These are phyloP conservation scores for Rhineura floridana DNA, from an alignment of 2,113 vertebrate species.

Conservation along the genomic window DNA sequence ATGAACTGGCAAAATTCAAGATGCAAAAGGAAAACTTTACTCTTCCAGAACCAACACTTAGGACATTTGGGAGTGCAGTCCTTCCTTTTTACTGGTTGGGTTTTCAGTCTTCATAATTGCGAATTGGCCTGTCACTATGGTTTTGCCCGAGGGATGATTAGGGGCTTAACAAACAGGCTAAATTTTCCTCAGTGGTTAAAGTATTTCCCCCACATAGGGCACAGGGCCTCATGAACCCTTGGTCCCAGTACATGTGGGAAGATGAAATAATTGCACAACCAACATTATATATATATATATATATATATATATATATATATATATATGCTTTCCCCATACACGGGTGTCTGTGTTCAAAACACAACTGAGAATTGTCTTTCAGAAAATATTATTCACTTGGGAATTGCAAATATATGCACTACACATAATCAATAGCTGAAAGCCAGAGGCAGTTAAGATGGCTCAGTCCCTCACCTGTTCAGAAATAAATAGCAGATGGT, in stretches of 20 bases:
- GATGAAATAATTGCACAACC: background rate
- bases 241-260: background rate
- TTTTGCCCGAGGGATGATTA: background rate
- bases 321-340: background rate
- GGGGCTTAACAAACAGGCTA: background rate
- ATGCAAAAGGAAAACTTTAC: background rate
- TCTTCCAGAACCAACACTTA: background rate
- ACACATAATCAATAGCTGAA: background rate
- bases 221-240: background rate
- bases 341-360: background rate
- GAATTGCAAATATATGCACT: background rate
- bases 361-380: background rate
- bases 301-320: no score
- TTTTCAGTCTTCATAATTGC: background rate
- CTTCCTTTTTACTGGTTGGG: background rate
- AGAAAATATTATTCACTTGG: background rate
- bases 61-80: background rate
- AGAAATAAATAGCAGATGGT: slow-evolving; percentile 15
- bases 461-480: slow-evolving; percentile 22
- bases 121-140: background rate
- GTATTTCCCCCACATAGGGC: background rate
- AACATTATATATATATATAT: background rate
- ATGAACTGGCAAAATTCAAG: background rate
- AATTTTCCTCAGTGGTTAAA: background rate
- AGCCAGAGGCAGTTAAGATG: slow-evolving; percentile 23